Conservation (phyloP, 2,797 vertebrate genomes). For the Benthosema pterotum region DNA sequence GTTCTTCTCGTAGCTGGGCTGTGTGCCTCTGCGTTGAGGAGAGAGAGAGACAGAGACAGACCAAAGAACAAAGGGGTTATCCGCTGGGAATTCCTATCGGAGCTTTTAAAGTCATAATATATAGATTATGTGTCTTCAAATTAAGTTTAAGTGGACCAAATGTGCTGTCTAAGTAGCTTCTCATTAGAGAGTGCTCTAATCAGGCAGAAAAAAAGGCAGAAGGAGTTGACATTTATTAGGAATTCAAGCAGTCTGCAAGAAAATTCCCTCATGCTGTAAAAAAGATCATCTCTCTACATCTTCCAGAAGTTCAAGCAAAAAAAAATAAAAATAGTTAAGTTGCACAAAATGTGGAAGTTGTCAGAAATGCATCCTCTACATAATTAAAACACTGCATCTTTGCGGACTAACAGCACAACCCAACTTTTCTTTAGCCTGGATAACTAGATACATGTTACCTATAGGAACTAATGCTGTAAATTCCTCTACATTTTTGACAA, state of each 20-base stretch:
- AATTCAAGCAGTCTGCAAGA: too few species aligned
- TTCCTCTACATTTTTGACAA: neutral
- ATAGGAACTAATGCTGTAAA: neutral
- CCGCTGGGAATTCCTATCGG: too few species aligned
- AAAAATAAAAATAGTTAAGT: too few species aligned
- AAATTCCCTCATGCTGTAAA: too few species aligned
- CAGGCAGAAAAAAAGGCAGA: neutral
- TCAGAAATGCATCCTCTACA: too few species aligned
- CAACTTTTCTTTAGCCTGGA: neutral
- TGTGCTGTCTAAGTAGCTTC: neutral
- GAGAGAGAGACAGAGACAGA: too few species aligned
- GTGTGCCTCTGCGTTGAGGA: constrained; percentile 88
- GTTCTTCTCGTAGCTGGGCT: constrained; percentile 94
- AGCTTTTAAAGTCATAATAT: neutral
- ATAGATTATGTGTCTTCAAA: too few species aligned
- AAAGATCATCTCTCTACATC: too few species aligned
- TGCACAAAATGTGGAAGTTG: too few species aligned
- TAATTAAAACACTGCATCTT: neutral
- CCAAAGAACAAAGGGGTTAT: neutral
- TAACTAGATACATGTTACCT: too few species aligned
- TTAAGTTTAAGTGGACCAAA: neutral
- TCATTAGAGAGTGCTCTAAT: neutral
- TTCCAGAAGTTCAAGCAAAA: too few species aligned
- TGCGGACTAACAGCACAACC: neutral
- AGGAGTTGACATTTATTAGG: neutral